These are phyloP conservation scores for Microcebus murinus DNA, from an alignment of 2,113 vertebrate species.

Conservation along the genomic window DNA sequence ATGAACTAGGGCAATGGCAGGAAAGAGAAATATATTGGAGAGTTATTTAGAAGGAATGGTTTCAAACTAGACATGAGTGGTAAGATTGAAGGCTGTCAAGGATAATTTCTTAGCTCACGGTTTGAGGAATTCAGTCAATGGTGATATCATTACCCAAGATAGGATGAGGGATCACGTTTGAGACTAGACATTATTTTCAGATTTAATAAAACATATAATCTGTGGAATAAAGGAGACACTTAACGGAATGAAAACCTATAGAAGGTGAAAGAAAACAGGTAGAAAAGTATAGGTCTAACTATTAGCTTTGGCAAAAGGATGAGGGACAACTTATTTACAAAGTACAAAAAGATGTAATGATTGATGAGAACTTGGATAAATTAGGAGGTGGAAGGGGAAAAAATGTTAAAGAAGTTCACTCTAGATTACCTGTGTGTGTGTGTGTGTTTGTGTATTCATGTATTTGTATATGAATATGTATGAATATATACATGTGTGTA, in stretches of 20 bases:
- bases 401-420: neutral
- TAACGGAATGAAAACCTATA: neutral
- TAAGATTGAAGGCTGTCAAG: constrained; percentile 43
- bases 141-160: constrained; percentile 35
- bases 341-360: neutral
- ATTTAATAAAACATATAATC: constrained; percentile 38
- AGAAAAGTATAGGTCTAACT: neutral
- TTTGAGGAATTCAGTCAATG: constrained; percentile 56
- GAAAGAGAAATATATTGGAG: neutral
- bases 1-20: neutral
- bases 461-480: neutral
- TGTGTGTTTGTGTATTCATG: neutral
- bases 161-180: constrained; percentile 4
- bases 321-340: neutral
- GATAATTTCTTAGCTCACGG: constrained; percentile 13
- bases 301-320: neutral
- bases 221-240: constrained; percentile 5
- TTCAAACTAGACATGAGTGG: neutral
- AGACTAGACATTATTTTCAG: constrained; percentile 23
- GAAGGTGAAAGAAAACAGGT: neutral
- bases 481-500: neutral
- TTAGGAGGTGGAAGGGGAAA: neutral
- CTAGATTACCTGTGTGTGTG: neutral
- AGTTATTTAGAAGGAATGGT: neutral
- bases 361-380: neutral